Base-by-base conservation (phyloP, 2,888 invertebrate species). In the Rosalia funebris region DNA sequence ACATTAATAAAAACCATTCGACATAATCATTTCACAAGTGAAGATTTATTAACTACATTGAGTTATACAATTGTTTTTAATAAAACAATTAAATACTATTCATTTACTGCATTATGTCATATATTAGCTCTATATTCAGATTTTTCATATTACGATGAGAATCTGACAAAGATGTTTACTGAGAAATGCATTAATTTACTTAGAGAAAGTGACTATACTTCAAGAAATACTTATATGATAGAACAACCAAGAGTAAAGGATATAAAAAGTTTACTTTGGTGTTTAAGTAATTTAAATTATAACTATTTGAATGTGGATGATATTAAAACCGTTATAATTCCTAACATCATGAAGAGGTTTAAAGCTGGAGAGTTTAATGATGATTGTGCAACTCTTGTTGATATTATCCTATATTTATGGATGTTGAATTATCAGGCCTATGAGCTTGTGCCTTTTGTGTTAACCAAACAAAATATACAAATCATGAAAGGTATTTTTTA, bases 201-300 rank as follows among this genome's bases (percentile, higher is more conserved):
- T 34, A 71, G 74, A 68, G 62, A 69, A 19, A 63, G 61, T 45
- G 20, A 56, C 19, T 69, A 66, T 52, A 57, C 45, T 12, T 53
- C 72, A 7, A 67, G 63, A 60, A 57, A 67, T 32, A 14, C 55
- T 25, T 62, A 73, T 66, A 67, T 71, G 20, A 61, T 45, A 9
- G 69, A 74, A 20, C 69, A 74, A 45, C 66, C 75, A 12, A 74
- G 83, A 55, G 64, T 70, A 2, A 83, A 84, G 72, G 84, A 84
- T 72, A 73, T 84, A n/a, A 78, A 79, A 47, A 74, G 80, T 46
- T 78, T 83, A 54, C 69, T 84, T 10, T 83, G 83, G 83, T 71
- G 78, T 37, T 62, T 79, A 19, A 79, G 80, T 66, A 77, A 69
- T 56, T 66, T 73, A 31, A 73, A 80, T 56, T 77, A 77, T 57